Base-by-base conservation (phyloP, 92 coral and sea anemone genomes). In the Scolanthus callimorphus region DNA sequence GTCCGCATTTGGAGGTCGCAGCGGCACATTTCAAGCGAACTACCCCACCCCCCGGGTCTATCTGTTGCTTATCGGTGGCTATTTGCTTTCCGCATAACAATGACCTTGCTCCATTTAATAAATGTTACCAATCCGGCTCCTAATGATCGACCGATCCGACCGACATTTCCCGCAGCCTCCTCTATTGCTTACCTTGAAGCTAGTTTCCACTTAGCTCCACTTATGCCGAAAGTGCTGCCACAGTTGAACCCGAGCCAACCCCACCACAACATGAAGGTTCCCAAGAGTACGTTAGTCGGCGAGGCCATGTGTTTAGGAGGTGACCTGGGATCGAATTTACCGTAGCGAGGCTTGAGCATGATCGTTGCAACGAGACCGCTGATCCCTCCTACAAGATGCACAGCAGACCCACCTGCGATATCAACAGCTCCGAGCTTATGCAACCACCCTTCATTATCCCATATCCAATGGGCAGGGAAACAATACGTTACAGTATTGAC, bases 161-260 rank as follows among this genome's bases (percentile, higher is more conserved):
- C n/a, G n/a, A n/a, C n/a, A n/a, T n/a, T n/a, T n/a, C n/a, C n/a
- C n/a, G n/a, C n/a, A n/a, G n/a, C 41, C 6, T 34, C 41, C 15
- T 34, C 15, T 34, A 6, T 34, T 6, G 15, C 51, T 4, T 57
- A 90, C 97, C 97, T 91, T 26, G 96, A 84, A 19, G 96, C 97
- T 1, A 91, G 83, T 55, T 91, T 86, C 97, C 97, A 91, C 25
- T 91, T 91, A 37, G 59, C 80, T 28, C 97, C 97, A 34, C 86
- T 91, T 19, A 87, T 81, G 0, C 97, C 97, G 73, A 91, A 91
- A 4, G 97, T 91, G 59, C 97, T 91, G 15, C 97, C 97, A 55
- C 97, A 91, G 69, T 87, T 91, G 55, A 91, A 91, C 0, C 97
- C 97, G n/a, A 91, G 81, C 97, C 97, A 91, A 2, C 97, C 97